phyloP scores from a whole-genome alignment of 2,113 vertebrate genomes.

The Myrmecophaga tridactyla region DNA sequence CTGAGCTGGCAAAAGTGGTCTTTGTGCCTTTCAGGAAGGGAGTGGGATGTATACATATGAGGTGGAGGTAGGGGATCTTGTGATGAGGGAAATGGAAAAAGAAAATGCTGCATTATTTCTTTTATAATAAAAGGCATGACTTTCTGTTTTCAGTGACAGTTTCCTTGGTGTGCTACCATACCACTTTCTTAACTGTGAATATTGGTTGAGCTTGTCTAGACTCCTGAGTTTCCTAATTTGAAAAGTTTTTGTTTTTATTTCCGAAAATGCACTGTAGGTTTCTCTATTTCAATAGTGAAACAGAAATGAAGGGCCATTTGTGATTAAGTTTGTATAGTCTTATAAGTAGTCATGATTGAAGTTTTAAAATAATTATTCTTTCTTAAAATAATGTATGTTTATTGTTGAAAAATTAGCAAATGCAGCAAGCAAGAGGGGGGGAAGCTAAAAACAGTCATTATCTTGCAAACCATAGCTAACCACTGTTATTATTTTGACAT shows the following conservation, averaged over 20 bases:
- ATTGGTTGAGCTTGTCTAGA: neutral
- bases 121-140: neutral
- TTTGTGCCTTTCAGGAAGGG: neutral
- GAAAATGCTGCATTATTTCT: conserved; percentile 32
- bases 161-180: neutral
- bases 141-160: conserved; percentile 9
- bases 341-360: conserved; percentile 25
- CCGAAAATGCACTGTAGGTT: neutral
- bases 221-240: conserved; percentile 12
- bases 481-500: neutral
- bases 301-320: neutral
- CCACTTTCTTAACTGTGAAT: neutral
- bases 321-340: conserved; percentile 15
- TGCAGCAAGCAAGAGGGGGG: neutral
- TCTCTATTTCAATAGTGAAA: conserved; percentile 3
- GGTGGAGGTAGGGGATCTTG: neutral
- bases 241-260: conserved; percentile 21
- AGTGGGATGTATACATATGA: too few species aligned
- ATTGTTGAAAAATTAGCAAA: conserved; percentile 41
- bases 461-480: neutral
- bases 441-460: neutral
- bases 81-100: neutral
- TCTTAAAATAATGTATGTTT: conserved; percentile 38
- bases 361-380: neutral
- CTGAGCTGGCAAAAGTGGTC: conserved; percentile 1